Conservation (phyloP, 2,113 vertebrate genomes). For the Cyphomyrus discorhynchus region DNA sequence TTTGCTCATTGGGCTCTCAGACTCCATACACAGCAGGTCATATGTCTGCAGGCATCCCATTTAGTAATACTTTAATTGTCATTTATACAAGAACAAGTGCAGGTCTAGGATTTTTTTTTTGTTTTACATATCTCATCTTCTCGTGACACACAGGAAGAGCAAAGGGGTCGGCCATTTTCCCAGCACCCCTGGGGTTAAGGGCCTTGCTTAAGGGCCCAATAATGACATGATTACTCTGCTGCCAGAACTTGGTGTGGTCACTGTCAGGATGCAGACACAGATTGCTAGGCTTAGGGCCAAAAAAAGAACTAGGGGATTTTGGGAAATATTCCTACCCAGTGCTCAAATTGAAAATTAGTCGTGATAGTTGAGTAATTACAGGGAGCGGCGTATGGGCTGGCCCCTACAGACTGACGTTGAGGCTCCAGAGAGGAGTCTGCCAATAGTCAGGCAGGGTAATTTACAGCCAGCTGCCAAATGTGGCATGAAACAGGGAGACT, state of each 20-base stretch:
- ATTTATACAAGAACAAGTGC: neutral
- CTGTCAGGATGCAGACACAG: neutral
- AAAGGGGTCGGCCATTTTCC: neutral
- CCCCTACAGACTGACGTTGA: neutral
- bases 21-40: neutral
- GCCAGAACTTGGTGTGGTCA: neutral
- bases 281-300: neutral
- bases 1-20: neutral
- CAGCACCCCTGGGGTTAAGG: neutral
- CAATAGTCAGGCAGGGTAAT: neutral
- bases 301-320: neutral
- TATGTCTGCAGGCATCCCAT: neutral
- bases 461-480: neutral
- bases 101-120: neutral
- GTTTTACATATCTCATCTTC: neutral
- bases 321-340: neutral
- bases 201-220: neutral
- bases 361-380: constrained; percentile 1
- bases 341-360: neutral
- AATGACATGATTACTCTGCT: neutral
- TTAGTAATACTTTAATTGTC: neutral
- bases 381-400: neutral
- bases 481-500: neutral
- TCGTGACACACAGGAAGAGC: neutral
- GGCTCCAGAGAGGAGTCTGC: neutral